Evolutionary conservation across 53 echinoderm and acorn worm genomes (phyloP).

Genomic region (Luidia sarsii): DNA sequence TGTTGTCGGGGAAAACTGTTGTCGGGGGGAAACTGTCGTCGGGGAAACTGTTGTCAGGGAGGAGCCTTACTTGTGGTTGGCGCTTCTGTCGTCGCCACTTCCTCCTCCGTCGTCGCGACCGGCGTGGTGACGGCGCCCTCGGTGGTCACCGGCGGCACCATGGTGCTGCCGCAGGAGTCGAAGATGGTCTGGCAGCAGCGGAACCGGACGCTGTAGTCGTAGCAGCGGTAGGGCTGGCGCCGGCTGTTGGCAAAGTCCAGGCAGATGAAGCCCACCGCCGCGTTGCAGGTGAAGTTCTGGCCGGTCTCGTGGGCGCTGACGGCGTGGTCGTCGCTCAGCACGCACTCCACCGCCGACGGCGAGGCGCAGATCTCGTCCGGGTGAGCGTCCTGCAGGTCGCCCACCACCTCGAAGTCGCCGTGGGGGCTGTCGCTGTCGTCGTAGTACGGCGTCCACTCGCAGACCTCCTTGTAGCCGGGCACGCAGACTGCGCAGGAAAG

Average conservation of each 20-base stretch:
- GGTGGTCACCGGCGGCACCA: not conserved
- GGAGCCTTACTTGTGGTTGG: conserved; percentile 20
- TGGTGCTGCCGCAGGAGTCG: conserved; percentile 23
- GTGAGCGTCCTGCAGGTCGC: conserved; percentile 5
- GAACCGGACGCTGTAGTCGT: conserved; percentile 49
- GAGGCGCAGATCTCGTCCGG: conserved; percentile 35
- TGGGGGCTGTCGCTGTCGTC: conserved; percentile 32
- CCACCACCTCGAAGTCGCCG: conserved; percentile 51
- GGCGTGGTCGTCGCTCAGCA: conserved; percentile 26
- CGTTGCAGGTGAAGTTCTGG: conserved; percentile 18
- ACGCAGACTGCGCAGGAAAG: conserved; percentile 11
- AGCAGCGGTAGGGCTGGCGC: conserved; percentile 34
- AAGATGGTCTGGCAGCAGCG: conserved; percentile 35
- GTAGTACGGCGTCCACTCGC: conserved; percentile 38
- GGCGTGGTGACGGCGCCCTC: not conserved
- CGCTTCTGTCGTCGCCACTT: not conserved
- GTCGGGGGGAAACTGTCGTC: too few species aligned
- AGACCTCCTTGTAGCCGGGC: not conserved
- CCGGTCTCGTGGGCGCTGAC: conserved; percentile 28
- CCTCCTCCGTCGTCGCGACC: not conserved
- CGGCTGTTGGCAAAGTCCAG: conserved; percentile 16
- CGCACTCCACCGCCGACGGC: conserved; percentile 35
- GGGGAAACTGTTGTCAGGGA: too few species aligned
- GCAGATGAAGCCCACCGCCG: conserved; percentile 20
- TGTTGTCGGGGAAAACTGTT: too few species aligned